Evolutionary conservation across 2,797 vertebrate genomes (phyloP), one percentile per base, ranked within the genome.

Genomic region (Nyctibius grandis): DNA sequence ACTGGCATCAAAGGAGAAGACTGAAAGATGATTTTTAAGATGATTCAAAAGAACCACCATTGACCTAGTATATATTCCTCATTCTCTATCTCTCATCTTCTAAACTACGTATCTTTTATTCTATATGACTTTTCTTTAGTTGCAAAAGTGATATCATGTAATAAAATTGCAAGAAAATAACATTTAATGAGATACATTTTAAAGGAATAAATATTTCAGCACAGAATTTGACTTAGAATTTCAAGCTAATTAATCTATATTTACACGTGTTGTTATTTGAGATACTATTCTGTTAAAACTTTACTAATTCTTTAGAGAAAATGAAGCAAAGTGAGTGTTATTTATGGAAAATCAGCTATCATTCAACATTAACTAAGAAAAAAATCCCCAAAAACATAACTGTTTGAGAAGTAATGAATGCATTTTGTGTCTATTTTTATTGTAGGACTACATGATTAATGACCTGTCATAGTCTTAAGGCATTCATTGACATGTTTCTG

Each of bases 401-500:
- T 26, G 45, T 33, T 87, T 61, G 12, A 84, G 40, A 34, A 85
- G 34, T 76, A 92, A 85, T 51, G 44, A 88, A 73, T 38, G 29
- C 14, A 50, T 88, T 94, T 90, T 60, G 40, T 60, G 53, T 64
- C 79, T 91, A 57, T 80, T 92, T 94, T 87, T 74, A 85, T 57
- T 74, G 78, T 61, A 91, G 51, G 22, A 73, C 74, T 79, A 51
- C 29, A 68, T 42, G 60, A 96, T 91, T 93, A 94, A 95, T 88
- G 89, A 93, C 85, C 64, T 95, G 73, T 76, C 81, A 57, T 15
- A 80, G 18, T 91, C 85, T 88, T 91, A 70, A 83, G 79, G 70
- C 84, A 91, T 76, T 88, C 87, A 60, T 56, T 95, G 91, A 76
- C 80, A 77, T 53, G 57, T 91, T 92, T 82, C 78, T 87, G 29